Evolutionary conservation across 2,888 invertebrate genomes (phyloP).

Genomic region (Zaprionus lineosus): DNA sequence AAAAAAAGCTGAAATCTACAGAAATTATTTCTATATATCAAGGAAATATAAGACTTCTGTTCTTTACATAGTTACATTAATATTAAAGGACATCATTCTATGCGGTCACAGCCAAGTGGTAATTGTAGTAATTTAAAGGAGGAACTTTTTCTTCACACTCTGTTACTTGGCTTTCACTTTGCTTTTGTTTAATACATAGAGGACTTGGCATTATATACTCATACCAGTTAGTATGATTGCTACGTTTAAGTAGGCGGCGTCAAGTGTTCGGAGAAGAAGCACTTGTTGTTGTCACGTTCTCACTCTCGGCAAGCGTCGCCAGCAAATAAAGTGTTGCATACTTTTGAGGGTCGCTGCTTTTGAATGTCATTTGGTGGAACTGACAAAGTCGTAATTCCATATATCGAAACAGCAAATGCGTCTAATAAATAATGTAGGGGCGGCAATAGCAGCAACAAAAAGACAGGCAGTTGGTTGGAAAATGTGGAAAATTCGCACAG

Average conservation of each 20-base stretch:
- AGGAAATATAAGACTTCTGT: too few relatives aligned
- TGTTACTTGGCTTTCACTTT: too few relatives aligned
- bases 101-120: too few relatives aligned
- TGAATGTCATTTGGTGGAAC: slow-evolving; percentile 12
- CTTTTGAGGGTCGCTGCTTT: slow-evolving; percentile 43
- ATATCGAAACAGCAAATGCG: slow-evolving; percentile 54
- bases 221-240: slow-evolving; percentile 21
- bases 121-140: too few relatives aligned
- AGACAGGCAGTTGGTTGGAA: slow-evolving; percentile 18
- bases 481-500: slow-evolving; percentile 25
- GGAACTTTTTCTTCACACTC: too few relatives aligned
- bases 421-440: slow-evolving; percentile 56
- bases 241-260: not conserved
- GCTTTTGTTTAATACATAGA: not conserved
- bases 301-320: too few relatives aligned
- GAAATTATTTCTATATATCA: too few relatives aligned
- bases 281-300: slow-evolving; percentile 15
- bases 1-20: too few relatives aligned
- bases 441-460: slow-evolving; percentile 21
- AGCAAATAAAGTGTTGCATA: slow-evolving; percentile 40
- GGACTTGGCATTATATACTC: not conserved
- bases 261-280: not conserved
- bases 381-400: slow-evolving; percentile 28
- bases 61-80: too few relatives aligned
- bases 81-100: too few relatives aligned